Base-by-base conservation (phyloP, 2,888 invertebrate genomes). In the Sphaeridia pumilis region DNA sequence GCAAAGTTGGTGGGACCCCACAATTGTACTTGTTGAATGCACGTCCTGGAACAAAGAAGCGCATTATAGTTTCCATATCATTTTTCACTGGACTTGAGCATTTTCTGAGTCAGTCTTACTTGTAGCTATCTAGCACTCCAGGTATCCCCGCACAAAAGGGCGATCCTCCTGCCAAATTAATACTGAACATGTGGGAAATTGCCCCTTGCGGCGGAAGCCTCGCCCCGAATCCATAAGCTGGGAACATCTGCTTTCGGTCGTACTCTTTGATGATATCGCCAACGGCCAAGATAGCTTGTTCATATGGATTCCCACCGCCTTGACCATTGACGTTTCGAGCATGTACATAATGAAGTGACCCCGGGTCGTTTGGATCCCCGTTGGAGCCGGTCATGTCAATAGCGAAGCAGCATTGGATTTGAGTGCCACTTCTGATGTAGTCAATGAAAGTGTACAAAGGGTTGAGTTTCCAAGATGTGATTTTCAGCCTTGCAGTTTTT, bases 1-100 rank as follows among this genome's bases (percentile, higher is more conserved):
- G 76, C 70, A 65, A 77, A 76, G 65, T 76, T 75, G 5, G 76
- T 77, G 4, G 76, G 76, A 5, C 76, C 76, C 60, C 73, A 75
- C 17, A 77, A 67, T 58, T 75, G 74, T 1, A 78, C 72, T 52
- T 71, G 69, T 52, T 70, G 64, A 26, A 78, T 69, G 46, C 74
- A 72, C 48, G 68, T 67, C 28, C 73, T 69, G 66, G 76, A 78
- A 2, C 21, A 44, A 12, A 7, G 10, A 20, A n/a, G n/a, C n/a
- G n/a, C n/a, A n/a, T n/a, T n/a, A n/a, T n/a, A n/a, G n/a, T n/a
- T n/a, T n/a, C n/a, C n/a, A n/a, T n/a, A n/a, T n/a, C n/a, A n/a
- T n/a, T n/a, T n/a, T n/a, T n/a, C n/a, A n/a, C n/a, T n/a, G n/a
- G n/a, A n/a, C n/a, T n/a, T n/a, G n/a, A n/a, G n/a, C n/a, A n/a